These are phyloP conservation scores for Cetoscarus ocellatus DNA, from an alignment of 2,797 vertebrate genomes.

Conservation along the genomic window DNA sequence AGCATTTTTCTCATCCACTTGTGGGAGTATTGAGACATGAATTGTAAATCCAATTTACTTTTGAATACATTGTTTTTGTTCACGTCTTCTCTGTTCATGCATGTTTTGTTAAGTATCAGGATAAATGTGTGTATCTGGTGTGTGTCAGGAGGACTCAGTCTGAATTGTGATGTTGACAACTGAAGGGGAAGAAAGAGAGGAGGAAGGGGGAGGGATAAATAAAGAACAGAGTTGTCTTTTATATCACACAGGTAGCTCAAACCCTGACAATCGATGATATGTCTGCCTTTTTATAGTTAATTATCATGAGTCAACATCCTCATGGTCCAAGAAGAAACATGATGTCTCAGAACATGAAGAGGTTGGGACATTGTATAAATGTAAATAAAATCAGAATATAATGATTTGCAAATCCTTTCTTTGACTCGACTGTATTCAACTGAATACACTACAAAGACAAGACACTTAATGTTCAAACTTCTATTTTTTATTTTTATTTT, in stretches of 20 bases:
- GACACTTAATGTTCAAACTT: too few species aligned
- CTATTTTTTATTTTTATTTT: too few species aligned
- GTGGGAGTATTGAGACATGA: slow-evolving; percentile 27
- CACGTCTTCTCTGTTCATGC: slow-evolving; percentile 14
- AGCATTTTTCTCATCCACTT: slow-evolving; percentile 41
- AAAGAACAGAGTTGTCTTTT: slow-evolving; percentile 52
- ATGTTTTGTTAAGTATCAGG: slow-evolving; percentile 16
- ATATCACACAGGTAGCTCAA: slow-evolving; percentile 61
- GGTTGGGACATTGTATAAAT: too few species aligned
- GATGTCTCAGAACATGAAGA: slow-evolving; percentile 11
- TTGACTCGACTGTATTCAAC: too few species aligned
- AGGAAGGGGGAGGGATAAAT: slow-evolving; percentile 35
- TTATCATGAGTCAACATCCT: slow-evolving; percentile 44
- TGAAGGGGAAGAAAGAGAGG: slow-evolving; percentile 22
- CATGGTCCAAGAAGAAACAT: slow-evolving; percentile 29
- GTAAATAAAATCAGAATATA: too few species aligned
- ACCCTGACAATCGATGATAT: slow-evolving; percentile 51
- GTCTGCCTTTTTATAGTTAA: slow-evolving; percentile 57
- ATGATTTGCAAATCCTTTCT: too few species aligned
- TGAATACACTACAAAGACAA: too few species aligned
- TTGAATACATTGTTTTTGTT: slow-evolving; percentile 17
- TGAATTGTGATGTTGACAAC: slow-evolving; percentile 49
- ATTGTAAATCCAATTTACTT: slow-evolving; percentile 48
- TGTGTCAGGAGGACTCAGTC: slow-evolving; percentile 32
- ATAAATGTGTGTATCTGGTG: slow-evolving; percentile 22